These are phyloP conservation scores for Corythaeola cristata DNA, from an alignment of 2,113 vertebrate genomes.

Conservation along the genomic window DNA sequence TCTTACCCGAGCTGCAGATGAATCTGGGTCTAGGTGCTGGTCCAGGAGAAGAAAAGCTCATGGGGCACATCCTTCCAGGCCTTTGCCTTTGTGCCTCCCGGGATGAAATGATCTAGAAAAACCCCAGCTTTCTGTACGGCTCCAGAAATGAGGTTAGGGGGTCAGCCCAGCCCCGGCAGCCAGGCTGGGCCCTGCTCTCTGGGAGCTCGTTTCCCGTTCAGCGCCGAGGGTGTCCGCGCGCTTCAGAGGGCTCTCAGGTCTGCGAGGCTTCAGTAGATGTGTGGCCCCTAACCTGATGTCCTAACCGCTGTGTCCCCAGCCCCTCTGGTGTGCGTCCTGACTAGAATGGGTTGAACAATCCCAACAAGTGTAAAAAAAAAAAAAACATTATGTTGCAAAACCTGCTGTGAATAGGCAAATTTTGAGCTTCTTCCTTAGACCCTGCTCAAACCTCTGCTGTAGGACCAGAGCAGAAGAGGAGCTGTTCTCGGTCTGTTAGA, in stretches of 20 bases:
- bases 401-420: background rate
- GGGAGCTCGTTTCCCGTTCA: background rate
- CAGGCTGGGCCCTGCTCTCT: background rate
- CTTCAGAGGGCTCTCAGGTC: background rate
- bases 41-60: background rate
- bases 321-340: too few species aligned
- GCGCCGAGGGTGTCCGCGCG: accelerated
- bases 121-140: background rate
- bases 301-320: accelerated
- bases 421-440: background rate
- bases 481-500: background rate
- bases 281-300: background rate
- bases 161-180: background rate
- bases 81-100: background rate
- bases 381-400: background rate
- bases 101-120: background rate
- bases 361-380: background rate
- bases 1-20: background rate
- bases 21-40: background rate
- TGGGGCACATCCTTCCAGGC: accelerated
- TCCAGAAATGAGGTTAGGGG: background rate
- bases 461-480: background rate
- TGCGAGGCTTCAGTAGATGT: background rate
- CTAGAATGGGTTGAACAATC: accelerated
- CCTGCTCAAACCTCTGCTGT: accelerated